Evolutionary conservation across 35 echinoderm and acorn worm genomes (phyloP).

Genomic region (Nesometra sesokonis): DNA sequence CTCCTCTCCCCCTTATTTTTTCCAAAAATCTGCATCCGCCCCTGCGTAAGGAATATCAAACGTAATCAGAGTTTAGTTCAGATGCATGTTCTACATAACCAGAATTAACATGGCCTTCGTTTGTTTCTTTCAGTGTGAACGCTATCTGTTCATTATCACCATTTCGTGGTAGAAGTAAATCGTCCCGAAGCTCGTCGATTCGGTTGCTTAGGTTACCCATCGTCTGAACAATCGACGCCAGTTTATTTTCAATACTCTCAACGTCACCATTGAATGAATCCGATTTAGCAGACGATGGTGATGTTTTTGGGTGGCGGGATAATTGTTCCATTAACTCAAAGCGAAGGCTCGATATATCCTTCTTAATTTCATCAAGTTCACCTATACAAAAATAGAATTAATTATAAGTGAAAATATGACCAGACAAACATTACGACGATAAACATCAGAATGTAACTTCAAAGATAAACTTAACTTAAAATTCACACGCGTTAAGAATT

Average conservation of each 20-base stretch:
- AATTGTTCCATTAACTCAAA: conserved; percentile 85
- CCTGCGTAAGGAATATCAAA: too few relatives aligned
- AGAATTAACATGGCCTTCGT: neutral
- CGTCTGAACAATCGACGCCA: conserved; percentile 6
- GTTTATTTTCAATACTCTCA: neutral
- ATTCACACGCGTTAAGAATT: too few relatives aligned
- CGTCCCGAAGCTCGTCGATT: conserved; percentile 3
- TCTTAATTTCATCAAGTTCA: conserved; percentile 95
- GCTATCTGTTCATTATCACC: neutral
- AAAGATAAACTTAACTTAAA: too few relatives aligned
- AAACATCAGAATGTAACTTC: too few relatives aligned
- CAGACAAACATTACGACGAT: too few relatives aligned
- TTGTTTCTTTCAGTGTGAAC: neutral
- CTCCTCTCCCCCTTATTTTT: too few relatives aligned
- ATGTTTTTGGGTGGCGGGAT: neutral
- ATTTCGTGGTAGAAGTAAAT: neutral
- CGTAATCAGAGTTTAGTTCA: neutral
- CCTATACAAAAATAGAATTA: conserved; percentile 17
- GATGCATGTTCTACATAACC: neutral
- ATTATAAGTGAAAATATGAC: too few relatives aligned
- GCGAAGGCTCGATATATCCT: conserved; percentile 86
- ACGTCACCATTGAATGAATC: neutral
- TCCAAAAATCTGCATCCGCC: too few relatives aligned
- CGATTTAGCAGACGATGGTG: neutral
- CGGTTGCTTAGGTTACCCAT: conserved; percentile 11